Percentiles rank a stretch among this genome's conserved stretches.
Evolutionary conservation across 2,888 invertebrate species (phyloP).

Genomic region (Mythimna lalbum): DNA sequence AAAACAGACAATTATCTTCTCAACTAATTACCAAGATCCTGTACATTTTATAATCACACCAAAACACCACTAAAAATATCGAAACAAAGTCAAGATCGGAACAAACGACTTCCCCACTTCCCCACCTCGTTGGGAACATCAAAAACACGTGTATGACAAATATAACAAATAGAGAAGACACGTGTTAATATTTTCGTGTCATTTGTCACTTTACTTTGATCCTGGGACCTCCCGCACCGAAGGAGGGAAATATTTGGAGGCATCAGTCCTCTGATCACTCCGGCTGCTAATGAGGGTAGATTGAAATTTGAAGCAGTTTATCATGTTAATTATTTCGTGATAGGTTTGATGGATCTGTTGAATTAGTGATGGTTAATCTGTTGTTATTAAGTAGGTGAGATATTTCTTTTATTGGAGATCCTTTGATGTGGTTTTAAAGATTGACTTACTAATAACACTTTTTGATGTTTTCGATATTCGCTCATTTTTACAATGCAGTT

Average conservation of each 20-base stretch:
- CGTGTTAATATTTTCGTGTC: constrained; percentile 67
- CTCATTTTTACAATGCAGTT: no score
- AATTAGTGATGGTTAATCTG: constrained; percentile 48
- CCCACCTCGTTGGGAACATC: constrained; percentile 40
- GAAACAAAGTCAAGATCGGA: constrained; percentile 28
- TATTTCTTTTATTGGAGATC: not conserved
- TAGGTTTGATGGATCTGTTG: constrained; percentile 39
- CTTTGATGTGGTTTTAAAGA: constrained; percentile 33
- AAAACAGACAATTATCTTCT: no score
- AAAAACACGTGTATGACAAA: constrained; percentile 51
- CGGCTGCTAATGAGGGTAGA: constrained; percentile 53
- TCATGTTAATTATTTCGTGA: constrained; percentile 56
- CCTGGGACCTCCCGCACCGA: constrained; percentile 60
- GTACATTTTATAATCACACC: not conserved
- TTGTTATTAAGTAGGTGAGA: constrained; percentile 25
- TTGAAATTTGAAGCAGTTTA: constrained; percentile 31
- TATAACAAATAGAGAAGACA: constrained; percentile 54
- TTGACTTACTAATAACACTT: not conserved
- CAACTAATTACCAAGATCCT: no score
- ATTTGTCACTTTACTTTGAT: constrained; percentile 68
- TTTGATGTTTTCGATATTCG: no score
- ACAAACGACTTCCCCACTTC: constrained; percentile 11
- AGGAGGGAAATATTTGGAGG: constrained; percentile 51
- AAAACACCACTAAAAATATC: constrained; percentile 28
- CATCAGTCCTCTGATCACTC: constrained; percentile 53